A percentile compares a stretch with the other conserved stretches of the same genome.
phyloP scores from a whole-genome alignment of 2,888 invertebrate species.

The Synanthedon tipuliformis region DNA sequence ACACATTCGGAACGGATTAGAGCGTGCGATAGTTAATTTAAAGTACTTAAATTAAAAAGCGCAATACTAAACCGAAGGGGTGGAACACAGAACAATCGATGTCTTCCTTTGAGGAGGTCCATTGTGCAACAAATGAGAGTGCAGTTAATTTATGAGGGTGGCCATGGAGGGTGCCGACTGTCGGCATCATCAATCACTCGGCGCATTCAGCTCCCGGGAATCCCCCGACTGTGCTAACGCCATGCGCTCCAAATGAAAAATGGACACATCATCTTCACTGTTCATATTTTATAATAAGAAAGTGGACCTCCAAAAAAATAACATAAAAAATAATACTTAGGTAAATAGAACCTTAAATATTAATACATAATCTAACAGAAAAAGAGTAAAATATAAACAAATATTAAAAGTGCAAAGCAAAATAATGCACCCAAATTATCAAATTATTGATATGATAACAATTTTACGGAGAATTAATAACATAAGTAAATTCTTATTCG shows the following conservation, averaged over 20 bases:
- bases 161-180: slow-evolving; percentile 7
- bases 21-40: not conserved
- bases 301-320: too few species aligned
- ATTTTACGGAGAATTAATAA: too few species aligned
- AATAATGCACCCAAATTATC: too few species aligned
- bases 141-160: slow-evolving; percentile 33
- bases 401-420: too few species aligned
- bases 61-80: not conserved
- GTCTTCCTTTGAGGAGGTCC: slow-evolving; percentile 17
- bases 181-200: slow-evolving; percentile 27
- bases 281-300: too few species aligned
- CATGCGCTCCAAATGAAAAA: not conserved
- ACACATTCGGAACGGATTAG: not conserved
- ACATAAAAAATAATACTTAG: too few species aligned
- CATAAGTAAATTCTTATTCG: too few species aligned
- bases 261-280: not conserved
- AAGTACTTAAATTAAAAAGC: too few species aligned
- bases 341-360: too few species aligned
- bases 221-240: not conserved
- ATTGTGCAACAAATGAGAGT: slow-evolving; percentile 19
- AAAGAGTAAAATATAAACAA: too few species aligned
- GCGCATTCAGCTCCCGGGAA: slow-evolving; percentile 4
- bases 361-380: too few species aligned
- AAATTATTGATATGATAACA: too few species aligned
- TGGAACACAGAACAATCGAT: slow-evolving; percentile 19